Evolutionary conservation across 35 echinoderm and acorn worm species (phyloP), one percentile per base, ranked within the genome.

Genomic region (Ptychodera flava): DNA sequence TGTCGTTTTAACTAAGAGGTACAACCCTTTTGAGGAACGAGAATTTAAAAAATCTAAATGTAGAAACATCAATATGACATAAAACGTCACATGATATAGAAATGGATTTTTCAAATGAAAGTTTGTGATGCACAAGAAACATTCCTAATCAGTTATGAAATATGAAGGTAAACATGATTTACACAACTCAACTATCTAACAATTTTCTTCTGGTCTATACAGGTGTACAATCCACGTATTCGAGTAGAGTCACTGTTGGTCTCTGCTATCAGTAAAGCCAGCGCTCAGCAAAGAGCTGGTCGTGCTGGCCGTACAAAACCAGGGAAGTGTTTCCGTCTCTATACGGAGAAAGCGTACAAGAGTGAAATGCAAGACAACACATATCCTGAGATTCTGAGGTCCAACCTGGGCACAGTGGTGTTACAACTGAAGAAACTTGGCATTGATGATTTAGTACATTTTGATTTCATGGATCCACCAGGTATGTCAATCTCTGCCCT

Each of bases 401-500:
- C 95, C 1, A 97, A 97, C 78, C 89, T 97, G 1, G 95, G 95
- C 36, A 97, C 95, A 30, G 95, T 97, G 16, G 95, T 97, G 32
- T 81, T 97, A 6, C 95, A 97, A 35, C 88, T 97, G 28, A 97
- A 97, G 85, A 97, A 97, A 81, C 95, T 97, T 76, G 95, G 95
- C 28, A 97, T 97, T 37, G 95, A 97, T 38, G 95, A 97, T 78
- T 78, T 97, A 37, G 95, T 97, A 16, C 95, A 97, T 87, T 97
- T 97, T 97, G 95, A 97, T 36, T 97, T 97, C 85, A 97, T 97
- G 95, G 95, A 97, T 80, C 95, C 95, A n/a, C 95, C 95, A 92
- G 95, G 95, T 97, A 90, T 77, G 31, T 83, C 12, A 15, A 28
- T 16, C 15, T 15, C 31, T 81, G 31, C 15, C 14, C 80, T 28